Evolutionary conservation across 2,797 vertebrate genomes (phyloP).

Genomic region (Gymnothorax reevesii): DNA sequence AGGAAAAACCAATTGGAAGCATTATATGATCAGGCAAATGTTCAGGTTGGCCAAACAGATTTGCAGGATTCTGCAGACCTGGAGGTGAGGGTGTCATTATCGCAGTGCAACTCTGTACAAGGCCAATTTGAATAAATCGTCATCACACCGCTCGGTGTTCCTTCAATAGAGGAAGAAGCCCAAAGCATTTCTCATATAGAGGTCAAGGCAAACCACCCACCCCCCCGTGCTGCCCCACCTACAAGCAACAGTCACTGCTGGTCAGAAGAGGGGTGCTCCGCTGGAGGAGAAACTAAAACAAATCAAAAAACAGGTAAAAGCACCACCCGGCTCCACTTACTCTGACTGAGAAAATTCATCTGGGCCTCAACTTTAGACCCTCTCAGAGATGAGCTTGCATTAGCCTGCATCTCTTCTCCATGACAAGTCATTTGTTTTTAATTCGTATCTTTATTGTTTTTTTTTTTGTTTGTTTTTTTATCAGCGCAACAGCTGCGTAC

Average conservation of each 20-base stretch:
- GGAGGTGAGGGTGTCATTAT: too few species aligned
- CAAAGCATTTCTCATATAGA: constrained; percentile 38
- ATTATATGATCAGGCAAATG: too few species aligned
- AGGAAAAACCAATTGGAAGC: too few species aligned
- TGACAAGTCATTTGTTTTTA: too few species aligned
- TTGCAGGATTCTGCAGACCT: too few species aligned
- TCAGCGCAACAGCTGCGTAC: not conserved
- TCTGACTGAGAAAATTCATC: not conserved
- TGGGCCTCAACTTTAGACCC: not conserved
- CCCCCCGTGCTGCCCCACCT: constrained; percentile 31
- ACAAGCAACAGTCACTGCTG: not conserved
- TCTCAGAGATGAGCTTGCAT: not conserved
- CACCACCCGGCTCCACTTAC: not conserved
- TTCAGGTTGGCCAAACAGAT: too few species aligned
- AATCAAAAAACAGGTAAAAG: not conserved
- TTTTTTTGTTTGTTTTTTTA: not conserved
- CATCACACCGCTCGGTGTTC: constrained; percentile 49
- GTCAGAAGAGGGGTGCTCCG: not conserved
- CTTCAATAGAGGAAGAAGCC: constrained; percentile 39
- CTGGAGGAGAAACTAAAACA: not conserved
- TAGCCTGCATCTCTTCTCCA: not conserved
- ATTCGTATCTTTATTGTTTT: not conserved
- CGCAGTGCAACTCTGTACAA: not conserved
- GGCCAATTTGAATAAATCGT: constrained; percentile 56
- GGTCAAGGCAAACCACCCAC: constrained; percentile 9